These are phyloP conservation scores for Cacoxenus indagator DNA, from an alignment of 2,888 invertebrate species.

Conservation along the genomic window DNA sequence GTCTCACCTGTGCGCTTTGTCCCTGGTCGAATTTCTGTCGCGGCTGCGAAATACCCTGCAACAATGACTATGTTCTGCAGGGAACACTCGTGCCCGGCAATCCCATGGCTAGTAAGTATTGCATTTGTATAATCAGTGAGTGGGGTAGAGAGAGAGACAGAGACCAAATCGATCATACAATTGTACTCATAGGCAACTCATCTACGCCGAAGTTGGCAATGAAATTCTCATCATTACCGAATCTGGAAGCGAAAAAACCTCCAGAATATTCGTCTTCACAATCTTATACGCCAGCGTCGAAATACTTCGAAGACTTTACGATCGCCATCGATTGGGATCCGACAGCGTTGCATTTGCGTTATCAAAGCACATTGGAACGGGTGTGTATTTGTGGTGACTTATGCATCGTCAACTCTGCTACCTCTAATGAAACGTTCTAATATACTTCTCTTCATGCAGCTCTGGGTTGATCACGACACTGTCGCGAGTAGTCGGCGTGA, in stretches of 20 bases:
- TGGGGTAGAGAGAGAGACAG: neutral
- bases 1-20: conserved; percentile 82
- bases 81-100: conserved; percentile 58
- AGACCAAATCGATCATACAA: neutral
- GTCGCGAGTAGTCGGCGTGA: conserved; percentile 78
- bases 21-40: conserved; percentile 87
- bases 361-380: conserved; percentile 83
- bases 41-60: conserved; percentile 86
- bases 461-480: conserved; percentile 82
- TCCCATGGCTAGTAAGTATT: conserved; percentile 55
- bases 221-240: conserved; percentile 66
- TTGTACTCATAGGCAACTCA: conserved; percentile 51
- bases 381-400: conserved; percentile 66
- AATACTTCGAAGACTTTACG: conserved; percentile 69
- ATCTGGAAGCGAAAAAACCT: conserved; percentile 59
- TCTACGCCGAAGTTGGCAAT: conserved; percentile 60
- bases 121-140: too few relatives aligned
- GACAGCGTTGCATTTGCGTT: conserved; percentile 90
- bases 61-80: conserved; percentile 73
- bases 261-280: conserved; percentile 55
- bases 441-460: too few relatives aligned
- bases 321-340: conserved; percentile 96
- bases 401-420: neutral
- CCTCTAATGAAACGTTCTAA: neutral
- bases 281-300: conserved; percentile 51